Evolutionary conservation across 53 echinoderm and acorn worm genomes (phyloP), one percentile per base, ranked within the genome.

Genomic region (Henricia sp.): DNA sequence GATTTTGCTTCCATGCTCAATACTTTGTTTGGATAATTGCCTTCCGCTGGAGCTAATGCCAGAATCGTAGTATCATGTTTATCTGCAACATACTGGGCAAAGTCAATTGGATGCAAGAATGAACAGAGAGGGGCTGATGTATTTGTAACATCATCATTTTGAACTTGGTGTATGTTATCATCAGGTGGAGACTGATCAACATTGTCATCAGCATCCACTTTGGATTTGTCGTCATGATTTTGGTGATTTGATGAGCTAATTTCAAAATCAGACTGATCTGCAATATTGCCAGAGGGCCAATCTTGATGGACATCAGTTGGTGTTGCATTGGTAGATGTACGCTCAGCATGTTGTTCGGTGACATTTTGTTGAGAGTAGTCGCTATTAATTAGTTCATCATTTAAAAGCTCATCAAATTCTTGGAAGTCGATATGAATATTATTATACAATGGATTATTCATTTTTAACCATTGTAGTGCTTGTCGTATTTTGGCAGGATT

Each of bases 1-100:
- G 64, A 80, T 59, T 89, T 84, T 1, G 72, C 72, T 67, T 86
- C 89, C 66, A 82, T 53, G 6, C 71, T 42, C 28, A 89, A 53
- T 13, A 89, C 40, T 20, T 51, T 14, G 21, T 86, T 83, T 39
- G 89, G 89, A 19, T 9, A 82, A 28, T 82, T 89, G 28, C 82
- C 86, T 73, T 92, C 92, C 36, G 71, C 70, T 34, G 92, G 92
- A 0, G 92, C 86, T 72, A 82, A 50, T 46, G 52, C 71, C 36
- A 89, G 63, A 21, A 89, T 83, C 5, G 71, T 67, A 17, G 63
- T 54, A 66, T 84, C 67, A 83, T 85, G 68, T 28, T 85, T 42
- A 75, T 83, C 76, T 25, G 84, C 13, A 4, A 57, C 35, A 73
- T 86, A 41, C 40, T 89, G 89, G 38, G 83, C 60, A 28, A 76